Percentiles rank a stretch among this genome's conserved stretches.
These are phyloP conservation scores for Uropsilus gracilis DNA, from an alignment of 2,113 vertebrate genomes.

Conservation along the genomic window DNA sequence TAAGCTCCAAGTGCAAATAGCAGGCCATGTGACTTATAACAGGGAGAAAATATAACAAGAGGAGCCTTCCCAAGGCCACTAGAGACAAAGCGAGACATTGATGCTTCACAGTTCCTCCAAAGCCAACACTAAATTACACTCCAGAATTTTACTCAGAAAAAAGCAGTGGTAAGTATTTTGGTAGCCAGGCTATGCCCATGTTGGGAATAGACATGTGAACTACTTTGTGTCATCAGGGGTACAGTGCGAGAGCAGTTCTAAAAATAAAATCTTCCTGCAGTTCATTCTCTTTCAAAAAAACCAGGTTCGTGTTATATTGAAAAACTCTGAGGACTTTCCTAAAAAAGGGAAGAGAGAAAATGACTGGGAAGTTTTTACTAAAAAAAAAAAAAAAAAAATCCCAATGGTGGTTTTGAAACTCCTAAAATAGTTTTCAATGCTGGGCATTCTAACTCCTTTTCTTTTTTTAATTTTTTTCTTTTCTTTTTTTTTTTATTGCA, in stretches of 20 bases:
- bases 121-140: neutral
- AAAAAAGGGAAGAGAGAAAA: neutral
- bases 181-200: neutral
- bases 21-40: conserved; percentile 2
- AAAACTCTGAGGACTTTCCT: neutral
- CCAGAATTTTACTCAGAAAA: neutral
- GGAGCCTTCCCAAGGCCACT: neutral
- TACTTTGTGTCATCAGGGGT: neutral
- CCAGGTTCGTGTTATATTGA: neutral
- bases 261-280: conserved; percentile 11
- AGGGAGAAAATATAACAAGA: neutral
- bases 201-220: neutral
- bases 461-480: too few relatives aligned
- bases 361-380: neutral
- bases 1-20: neutral
- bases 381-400: conserved; percentile 72
- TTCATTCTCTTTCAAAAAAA: neutral
- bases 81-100: neutral
- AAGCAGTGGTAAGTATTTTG: neutral
- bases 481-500: too few relatives aligned
- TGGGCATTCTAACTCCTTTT: neutral
- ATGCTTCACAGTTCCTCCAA: neutral
- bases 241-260: neutral
- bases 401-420: neutral
- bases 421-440: neutral